A percentile compares a stretch with the other conserved stretches of the same genome.
phyloP scores from a whole-genome alignment of 2,888 invertebrate genomes.

The Caenorhabditis imperialis region DNA sequence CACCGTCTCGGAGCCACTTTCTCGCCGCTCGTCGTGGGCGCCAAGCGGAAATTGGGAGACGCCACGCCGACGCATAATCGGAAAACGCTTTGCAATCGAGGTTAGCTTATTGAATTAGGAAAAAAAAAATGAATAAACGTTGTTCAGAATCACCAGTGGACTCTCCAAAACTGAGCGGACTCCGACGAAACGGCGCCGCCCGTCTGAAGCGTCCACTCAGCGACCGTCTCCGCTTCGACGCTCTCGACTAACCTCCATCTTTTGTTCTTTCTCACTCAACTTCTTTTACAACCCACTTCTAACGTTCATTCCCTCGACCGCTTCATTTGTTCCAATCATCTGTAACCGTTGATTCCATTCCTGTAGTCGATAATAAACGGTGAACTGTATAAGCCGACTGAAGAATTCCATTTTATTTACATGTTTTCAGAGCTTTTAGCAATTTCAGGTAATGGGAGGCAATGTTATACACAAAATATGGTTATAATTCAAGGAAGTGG shows the following conservation, averaged over 20 bases:
- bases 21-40: slow-evolving; percentile 36
- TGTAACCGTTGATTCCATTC: too few relatives aligned
- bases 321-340: too few relatives aligned
- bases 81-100: background rate
- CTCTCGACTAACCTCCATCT: background rate
- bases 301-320: too few relatives aligned
- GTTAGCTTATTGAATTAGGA: background rate
- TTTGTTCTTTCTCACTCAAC: too few relatives aligned
- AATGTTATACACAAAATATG: too few relatives aligned
- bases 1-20: slow-evolving; percentile 46
- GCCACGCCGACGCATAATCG: background rate
- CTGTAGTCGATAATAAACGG: too few relatives aligned
- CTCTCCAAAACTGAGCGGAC: slow-evolving; percentile 5
- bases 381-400: too few relatives aligned
- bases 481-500: slow-evolving; percentile 23
- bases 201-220: slow-evolving; percentile 7
- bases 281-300: too few relatives aligned
- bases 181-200: slow-evolving; percentile 8
- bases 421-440: too few relatives aligned
- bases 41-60: slow-evolving; percentile 4
- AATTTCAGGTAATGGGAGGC: too few relatives aligned
- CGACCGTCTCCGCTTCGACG: slow-evolving; percentile 14
- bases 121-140: background rate
- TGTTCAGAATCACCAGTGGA: slow-evolving; percentile 4
- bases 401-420: too few relatives aligned